These are phyloP conservation scores for Rosalia funebris DNA, from an alignment of 2,888 invertebrate genomes.

Conservation along the genomic window DNA sequence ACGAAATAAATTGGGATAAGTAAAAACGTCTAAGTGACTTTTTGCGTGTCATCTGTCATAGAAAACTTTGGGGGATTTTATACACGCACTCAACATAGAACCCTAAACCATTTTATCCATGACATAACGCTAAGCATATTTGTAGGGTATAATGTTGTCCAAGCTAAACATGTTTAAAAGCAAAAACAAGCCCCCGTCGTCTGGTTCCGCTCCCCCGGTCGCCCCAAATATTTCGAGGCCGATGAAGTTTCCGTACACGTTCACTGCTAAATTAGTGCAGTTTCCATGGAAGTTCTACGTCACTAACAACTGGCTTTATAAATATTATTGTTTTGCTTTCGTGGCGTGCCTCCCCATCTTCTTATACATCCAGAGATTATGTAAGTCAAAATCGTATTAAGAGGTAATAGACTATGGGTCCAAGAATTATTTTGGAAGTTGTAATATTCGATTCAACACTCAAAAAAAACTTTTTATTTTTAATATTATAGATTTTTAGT, in stretches of 20 bases:
- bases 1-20: no score
- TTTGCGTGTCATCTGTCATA: no score
- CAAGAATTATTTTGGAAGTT: no score
- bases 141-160: background rate
- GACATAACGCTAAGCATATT: no score
- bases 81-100: no score
- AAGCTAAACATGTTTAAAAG: background rate
- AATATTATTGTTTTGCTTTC: conserved; percentile 61
- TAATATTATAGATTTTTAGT: no score
- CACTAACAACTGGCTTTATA: conserved; percentile 65
- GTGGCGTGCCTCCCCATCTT: conserved; percentile 64
- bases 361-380: conserved; percentile 65
- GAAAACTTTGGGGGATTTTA: no score
- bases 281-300: conserved; percentile 68
- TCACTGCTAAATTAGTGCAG: conserved; percentile 67
- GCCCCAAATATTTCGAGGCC: conserved; percentile 48
- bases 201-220: background rate
- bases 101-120: no score
- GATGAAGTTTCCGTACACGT: conserved; percentile 72
- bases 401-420: no score
- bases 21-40: no score
- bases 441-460: no score
- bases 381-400: conserved; percentile 47
- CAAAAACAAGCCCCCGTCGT: background rate
- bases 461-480: no score